A percentile compares a stretch with the other conserved stretches of the same genome.
These are phyloP conservation scores for Amphiprion percula DNA, from an alignment of 2,113 vertebrate species.

Conservation along the genomic window DNA sequence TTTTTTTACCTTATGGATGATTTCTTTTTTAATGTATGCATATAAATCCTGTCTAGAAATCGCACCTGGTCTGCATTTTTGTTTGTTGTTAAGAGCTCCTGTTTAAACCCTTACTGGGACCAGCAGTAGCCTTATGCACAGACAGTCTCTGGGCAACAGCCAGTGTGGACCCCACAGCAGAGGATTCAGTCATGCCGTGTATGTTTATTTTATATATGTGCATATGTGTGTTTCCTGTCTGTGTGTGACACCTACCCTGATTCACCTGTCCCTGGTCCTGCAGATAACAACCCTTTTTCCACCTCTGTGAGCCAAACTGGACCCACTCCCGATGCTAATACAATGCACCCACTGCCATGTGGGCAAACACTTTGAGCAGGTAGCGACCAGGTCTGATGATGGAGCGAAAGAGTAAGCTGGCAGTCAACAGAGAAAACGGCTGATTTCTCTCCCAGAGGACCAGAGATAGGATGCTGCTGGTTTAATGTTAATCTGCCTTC, in stretches of 20 bases:
- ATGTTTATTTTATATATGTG: slow-evolving; percentile 38
- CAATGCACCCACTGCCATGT: slow-evolving; percentile 51
- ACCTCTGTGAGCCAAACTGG: slow-evolving; percentile 70
- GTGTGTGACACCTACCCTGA: slow-evolving; percentile 53
- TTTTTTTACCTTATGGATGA: not conserved
- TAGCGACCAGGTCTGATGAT: slow-evolving; percentile 38
- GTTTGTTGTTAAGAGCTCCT: not conserved
- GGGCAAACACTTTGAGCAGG: slow-evolving; percentile 55
- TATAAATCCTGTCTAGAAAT: slow-evolving; percentile 5
- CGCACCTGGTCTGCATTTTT: not conserved
- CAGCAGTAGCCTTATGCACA: not conserved
- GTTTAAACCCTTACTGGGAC: slow-evolving; percentile 22
- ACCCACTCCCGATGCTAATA: slow-evolving; percentile 60
- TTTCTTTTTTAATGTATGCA: not conserved
- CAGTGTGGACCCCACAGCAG: slow-evolving; percentile 28
- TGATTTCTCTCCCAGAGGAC: slow-evolving; percentile 21
- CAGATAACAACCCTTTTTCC: slow-evolving; percentile 70
- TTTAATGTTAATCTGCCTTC: slow-evolving; percentile 15
- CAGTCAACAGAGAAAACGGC: slow-evolving; percentile 28
- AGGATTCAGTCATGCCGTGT: not conserved
- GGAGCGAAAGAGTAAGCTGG: slow-evolving; percentile 28
- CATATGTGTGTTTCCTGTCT: not conserved
- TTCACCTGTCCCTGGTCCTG: slow-evolving; percentile 62
- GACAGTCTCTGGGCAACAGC: slow-evolving; percentile 4
- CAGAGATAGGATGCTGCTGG: slow-evolving; percentile 22